Evolutionary conservation across 2,113 vertebrate genomes (phyloP).

Genomic region (Damaliscus lunatus): DNA sequence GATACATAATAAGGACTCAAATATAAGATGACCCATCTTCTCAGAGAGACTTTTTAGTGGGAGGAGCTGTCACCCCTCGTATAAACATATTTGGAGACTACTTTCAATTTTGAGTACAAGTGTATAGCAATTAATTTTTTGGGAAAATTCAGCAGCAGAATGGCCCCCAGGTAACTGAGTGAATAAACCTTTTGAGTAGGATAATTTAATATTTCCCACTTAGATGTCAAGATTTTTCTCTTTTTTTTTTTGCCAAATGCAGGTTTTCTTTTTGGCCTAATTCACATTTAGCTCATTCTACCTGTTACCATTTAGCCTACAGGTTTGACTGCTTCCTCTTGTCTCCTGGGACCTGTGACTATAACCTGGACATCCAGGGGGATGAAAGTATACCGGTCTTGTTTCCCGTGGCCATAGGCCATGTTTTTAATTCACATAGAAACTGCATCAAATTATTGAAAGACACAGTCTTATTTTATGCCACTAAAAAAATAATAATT

Average conservation of each 20-base stretch:
- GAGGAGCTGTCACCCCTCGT: neutral
- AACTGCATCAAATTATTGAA: neutral
- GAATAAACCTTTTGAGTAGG: neutral
- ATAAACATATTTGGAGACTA: neutral
- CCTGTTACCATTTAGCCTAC: neutral
- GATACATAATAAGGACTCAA: neutral
- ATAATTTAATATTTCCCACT: neutral
- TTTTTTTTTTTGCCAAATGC: neutral
- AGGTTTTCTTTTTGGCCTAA: neutral
- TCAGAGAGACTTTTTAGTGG: neutral
- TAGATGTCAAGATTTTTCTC: neutral
- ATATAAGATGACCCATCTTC: neutral
- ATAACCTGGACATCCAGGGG: neutral
- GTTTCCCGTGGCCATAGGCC: neutral
- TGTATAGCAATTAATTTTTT: neutral
- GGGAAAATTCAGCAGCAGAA: neutral
- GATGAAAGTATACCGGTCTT: neutral
- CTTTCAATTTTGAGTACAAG: slow-evolving; percentile 3
- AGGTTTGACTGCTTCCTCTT: neutral
- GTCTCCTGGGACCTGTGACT: neutral
- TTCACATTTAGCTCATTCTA: neutral
- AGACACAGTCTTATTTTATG: neutral
- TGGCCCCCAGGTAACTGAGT: neutral
- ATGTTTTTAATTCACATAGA: neutral
- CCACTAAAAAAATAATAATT: neutral